These are phyloP conservation scores for Panulirus ornatus DNA, from an alignment of 1,140 invertebrate genomes.

Conservation along the genomic window DNA sequence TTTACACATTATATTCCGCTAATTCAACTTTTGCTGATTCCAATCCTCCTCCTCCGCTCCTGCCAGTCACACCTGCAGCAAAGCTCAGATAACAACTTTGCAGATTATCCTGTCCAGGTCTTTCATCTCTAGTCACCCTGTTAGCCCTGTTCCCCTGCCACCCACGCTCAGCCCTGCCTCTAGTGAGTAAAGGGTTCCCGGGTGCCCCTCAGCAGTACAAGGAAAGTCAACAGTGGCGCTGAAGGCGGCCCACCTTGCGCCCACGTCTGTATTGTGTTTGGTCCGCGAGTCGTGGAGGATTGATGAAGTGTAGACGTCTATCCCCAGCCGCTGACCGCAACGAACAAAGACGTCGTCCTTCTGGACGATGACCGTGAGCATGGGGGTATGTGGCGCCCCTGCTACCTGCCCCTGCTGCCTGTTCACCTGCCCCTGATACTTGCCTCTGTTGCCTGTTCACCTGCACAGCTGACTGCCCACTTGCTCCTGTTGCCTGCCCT, in stretches of 20 bases:
- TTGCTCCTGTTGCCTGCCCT: too few species aligned
- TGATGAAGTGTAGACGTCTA: conserved; percentile 58
- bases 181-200: too few species aligned
- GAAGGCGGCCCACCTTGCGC: not conserved
- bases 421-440: too few species aligned
- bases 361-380: not conserved
- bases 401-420: too few species aligned
- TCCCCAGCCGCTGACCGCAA: conserved; percentile 33
- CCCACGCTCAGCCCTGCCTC: not conserved
- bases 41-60: too few species aligned
- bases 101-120: too few species aligned
- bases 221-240: conserved; percentile 17
- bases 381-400: not conserved
- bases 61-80: too few species aligned
- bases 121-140: not conserved
- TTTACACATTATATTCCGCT: too few species aligned
- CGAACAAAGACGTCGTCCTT: conserved; percentile 33
- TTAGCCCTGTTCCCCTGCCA: not conserved
- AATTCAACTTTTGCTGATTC: too few species aligned
- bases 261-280: conserved; percentile 44
- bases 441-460: too few species aligned
- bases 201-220: not conserved
- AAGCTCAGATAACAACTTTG: too few species aligned
- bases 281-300: conserved; percentile 50
- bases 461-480: too few species aligned